These are phyloP conservation scores for Nycticryphes semicollaris DNA, from an alignment of 2,113 vertebrate genomes.

Conservation along the genomic window DNA sequence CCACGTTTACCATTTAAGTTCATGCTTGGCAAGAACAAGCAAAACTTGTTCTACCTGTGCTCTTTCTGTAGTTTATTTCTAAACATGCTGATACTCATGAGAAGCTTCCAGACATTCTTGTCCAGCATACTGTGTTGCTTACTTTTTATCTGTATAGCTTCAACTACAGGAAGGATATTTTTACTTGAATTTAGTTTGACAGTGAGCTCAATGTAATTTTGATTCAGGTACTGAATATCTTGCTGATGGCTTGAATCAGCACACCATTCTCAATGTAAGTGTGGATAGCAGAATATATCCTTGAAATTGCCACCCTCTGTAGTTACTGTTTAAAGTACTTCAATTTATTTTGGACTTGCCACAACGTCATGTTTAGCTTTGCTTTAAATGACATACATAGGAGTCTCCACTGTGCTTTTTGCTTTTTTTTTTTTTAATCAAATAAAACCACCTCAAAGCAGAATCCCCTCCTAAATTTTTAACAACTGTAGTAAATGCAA, in stretches of 20 bases:
- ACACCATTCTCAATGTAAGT: too few species aligned
- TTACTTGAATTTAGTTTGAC: background rate
- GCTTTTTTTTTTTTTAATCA: background rate
- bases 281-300: background rate
- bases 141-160: background rate
- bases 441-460: background rate
- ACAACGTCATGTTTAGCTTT: background rate
- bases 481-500: background rate
- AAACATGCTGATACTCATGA: background rate
- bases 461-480: background rate
- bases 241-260: background rate
- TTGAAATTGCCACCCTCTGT: background rate
- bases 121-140: background rate
- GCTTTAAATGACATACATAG: background rate
- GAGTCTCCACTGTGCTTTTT: background rate
- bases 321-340: background rate
- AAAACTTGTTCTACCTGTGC: background rate
- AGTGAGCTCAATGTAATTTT: background rate
- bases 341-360: background rate
- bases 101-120: background rate
- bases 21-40: background rate
- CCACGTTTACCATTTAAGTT: background rate
- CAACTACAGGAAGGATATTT: background rate
- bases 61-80: background rate
- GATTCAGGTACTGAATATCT: background rate